phyloP scores from a whole-genome alignment of 2,888 invertebrate genomes.

The Cartodere bifasciata region DNA sequence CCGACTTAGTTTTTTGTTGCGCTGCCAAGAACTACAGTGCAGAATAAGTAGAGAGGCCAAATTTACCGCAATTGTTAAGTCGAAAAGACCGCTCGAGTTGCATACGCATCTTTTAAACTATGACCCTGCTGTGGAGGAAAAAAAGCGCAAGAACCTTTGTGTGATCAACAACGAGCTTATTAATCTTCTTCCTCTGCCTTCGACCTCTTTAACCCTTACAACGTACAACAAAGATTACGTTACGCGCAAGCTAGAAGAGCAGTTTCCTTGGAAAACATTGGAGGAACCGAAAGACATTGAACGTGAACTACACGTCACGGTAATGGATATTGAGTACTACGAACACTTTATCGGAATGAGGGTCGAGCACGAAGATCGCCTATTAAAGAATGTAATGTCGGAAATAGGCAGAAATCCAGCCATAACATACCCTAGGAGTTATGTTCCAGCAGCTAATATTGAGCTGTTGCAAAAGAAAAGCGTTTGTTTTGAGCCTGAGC shows the following conservation, averaged over 20 bases:
- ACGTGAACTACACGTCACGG: slow-evolving; percentile 43
- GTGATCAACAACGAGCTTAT: slow-evolving; percentile 8
- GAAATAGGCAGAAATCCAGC: slow-evolving; percentile 21
- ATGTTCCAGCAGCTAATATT: slow-evolving; percentile 16
- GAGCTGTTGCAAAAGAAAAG: slow-evolving; percentile 6
- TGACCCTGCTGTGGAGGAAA: slow-evolving; percentile 17
- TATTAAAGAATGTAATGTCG: slow-evolving; percentile 5
- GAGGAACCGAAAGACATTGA: slow-evolving; percentile 59
- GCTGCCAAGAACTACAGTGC: slow-evolving; percentile 58
- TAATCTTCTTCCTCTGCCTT: slow-evolving; percentile 5
- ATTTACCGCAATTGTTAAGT: slow-evolving; percentile 24
- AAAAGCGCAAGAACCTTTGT: slow-evolving; percentile 8
- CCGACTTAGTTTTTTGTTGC: slow-evolving; percentile 54
- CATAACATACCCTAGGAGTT: slow-evolving; percentile 24
- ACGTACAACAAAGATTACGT: slow-evolving; percentile 26
- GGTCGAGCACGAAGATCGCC: neutral
- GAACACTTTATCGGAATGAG: slow-evolving; percentile 25
- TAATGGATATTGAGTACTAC: slow-evolving; percentile 60
- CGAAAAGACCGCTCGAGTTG: slow-evolving; percentile 22
- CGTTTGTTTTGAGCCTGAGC: slow-evolving; percentile 35
- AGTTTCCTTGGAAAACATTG: slow-evolving; percentile 37
- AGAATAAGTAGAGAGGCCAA: slow-evolving; percentile 38
- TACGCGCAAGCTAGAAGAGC: slow-evolving; percentile 35
- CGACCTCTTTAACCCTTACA: slow-evolving; percentile 1
- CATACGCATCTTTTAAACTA: slow-evolving; percentile 24